Evolutionary conservation across 2,888 invertebrate species (phyloP).

Genomic region (Lacanobia oleracea): DNA sequence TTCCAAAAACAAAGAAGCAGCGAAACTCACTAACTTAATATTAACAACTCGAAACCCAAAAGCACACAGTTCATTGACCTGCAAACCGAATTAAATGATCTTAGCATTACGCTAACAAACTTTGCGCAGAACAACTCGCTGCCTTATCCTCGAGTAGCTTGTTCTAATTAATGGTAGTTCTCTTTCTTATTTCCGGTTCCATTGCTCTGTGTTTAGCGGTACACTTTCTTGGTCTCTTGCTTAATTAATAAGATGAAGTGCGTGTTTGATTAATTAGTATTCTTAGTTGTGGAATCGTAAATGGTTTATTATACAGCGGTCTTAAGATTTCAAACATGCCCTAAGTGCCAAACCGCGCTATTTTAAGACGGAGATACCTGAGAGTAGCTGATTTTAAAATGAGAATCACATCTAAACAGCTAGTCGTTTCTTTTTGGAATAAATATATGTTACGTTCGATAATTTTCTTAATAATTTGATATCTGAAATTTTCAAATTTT

Average conservation of each 20-base stretch:
- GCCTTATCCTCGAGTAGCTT: constrained; percentile 25
- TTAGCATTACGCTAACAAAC: constrained; percentile 10
- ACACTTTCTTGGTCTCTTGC: constrained; percentile 22
- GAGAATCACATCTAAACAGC: too few relatives aligned
- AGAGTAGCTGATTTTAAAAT: too few relatives aligned
- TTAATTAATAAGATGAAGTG: constrained; percentile 42
- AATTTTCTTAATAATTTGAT: too few relatives aligned
- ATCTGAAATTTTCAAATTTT: too few relatives aligned
- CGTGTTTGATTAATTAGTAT: constrained; percentile 30
- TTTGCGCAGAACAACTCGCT: constrained; percentile 18
- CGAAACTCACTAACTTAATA: not conserved
- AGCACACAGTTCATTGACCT: constrained; percentile 24
- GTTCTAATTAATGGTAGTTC: constrained; percentile 56
- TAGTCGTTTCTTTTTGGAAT: too few relatives aligned
- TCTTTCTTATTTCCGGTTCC: constrained; percentile 42
- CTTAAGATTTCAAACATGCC: too few relatives aligned
- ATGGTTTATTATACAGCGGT: too few relatives aligned
- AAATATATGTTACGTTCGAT: too few relatives aligned
- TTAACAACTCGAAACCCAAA: constrained; percentile 11
- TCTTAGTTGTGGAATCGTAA: not conserved
- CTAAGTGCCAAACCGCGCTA: too few relatives aligned
- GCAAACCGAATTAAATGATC: constrained; percentile 12
- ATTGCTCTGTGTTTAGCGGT: constrained; percentile 29
- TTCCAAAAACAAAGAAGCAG: not conserved
- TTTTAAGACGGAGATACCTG: too few relatives aligned